phyloP scores from a whole-genome alignment of 2,113 vertebrate genomes.

The Corvus cornix region DNA sequence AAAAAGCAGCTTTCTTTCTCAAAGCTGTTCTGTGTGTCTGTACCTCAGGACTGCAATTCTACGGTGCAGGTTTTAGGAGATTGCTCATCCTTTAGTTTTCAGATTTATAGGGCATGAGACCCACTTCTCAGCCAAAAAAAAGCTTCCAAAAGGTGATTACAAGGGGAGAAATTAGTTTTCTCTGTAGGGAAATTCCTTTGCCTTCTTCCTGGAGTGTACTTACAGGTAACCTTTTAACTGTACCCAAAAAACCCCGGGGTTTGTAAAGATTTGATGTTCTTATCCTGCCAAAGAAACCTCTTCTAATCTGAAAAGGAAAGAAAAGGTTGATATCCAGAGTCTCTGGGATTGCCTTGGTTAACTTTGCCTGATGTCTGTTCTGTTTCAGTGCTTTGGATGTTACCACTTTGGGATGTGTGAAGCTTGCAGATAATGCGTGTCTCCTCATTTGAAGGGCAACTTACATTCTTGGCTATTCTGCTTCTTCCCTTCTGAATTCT shows the following conservation, averaged over 20 bases:
- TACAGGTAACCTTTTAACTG: background rate
- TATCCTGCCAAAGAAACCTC: background rate
- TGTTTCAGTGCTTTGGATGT: background rate
- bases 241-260: background rate
- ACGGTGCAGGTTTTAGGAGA: background rate
- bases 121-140: background rate
- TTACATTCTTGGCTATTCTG: background rate
- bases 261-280: background rate
- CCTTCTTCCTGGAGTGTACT: background rate
- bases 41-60: background rate
- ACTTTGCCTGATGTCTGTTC: background rate
- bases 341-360: background rate
- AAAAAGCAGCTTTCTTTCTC: background rate
- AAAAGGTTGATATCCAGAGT: background rate
- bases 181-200: background rate
- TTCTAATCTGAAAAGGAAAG: background rate
- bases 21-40: accelerated
- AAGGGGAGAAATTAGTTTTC: background rate
- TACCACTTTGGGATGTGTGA: background rate
- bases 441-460: background rate
- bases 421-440: background rate
- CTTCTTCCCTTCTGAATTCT: background rate
- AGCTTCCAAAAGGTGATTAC: background rate
- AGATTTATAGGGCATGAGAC: background rate
- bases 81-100: background rate